phyloP scores from a whole-genome alignment of 2,888 invertebrate species.

The Phyto melanocephala region DNA sequence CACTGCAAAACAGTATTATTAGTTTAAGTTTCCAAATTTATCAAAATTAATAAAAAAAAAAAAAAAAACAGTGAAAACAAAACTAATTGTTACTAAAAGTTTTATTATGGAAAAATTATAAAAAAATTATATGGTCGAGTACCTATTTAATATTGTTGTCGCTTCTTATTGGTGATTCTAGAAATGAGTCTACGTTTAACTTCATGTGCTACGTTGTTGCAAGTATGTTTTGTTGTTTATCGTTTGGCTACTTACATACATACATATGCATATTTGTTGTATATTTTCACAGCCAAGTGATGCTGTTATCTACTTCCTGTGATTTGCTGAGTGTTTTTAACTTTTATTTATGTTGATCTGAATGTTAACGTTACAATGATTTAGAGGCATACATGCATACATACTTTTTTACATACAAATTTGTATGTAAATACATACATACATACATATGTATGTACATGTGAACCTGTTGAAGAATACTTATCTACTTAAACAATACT shows the following conservation, averaged over 20 bases:
- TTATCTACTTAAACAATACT: too few species aligned
- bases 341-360: not conserved
- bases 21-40: not conserved
- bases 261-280: not conserved
- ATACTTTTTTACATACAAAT: too few species aligned
- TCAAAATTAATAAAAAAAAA: not conserved
- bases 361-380: not conserved
- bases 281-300: too few species aligned
- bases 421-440: not conserved
- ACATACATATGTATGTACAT: conserved; percentile 16
- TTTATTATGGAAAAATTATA: too few species aligned
- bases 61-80: not conserved
- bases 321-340: not conserved
- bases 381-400: too few species aligned
- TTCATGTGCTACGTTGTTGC: conserved; percentile 67
- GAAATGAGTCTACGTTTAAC: conserved; percentile 69
- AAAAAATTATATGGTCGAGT: too few species aligned
- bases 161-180: not conserved
- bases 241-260: too few species aligned
- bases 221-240: conserved; percentile 65
- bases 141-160: not conserved
- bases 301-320: not conserved
- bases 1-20: not conserved
- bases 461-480: too few species aligned
- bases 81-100: not conserved